phyloP scores from a whole-genome alignment of 2,888 invertebrate genomes.

The Parasteatoda lunata region DNA sequence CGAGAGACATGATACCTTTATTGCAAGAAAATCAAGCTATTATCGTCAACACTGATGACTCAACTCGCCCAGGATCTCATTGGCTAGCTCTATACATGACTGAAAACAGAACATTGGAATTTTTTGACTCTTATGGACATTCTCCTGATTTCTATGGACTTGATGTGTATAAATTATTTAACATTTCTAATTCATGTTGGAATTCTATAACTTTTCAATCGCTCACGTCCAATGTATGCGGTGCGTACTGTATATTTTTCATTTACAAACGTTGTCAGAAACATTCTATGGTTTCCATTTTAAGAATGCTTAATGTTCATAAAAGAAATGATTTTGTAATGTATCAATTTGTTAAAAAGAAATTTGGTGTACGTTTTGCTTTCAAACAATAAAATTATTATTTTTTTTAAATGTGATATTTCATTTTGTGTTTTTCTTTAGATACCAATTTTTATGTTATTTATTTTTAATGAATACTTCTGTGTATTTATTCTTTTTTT shows the following conservation, averaged over 20 bases:
- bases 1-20: slow-evolving; percentile 23
- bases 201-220: slow-evolving; percentile 4
- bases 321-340: slow-evolving; percentile 24
- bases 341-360: slow-evolving; percentile 46
- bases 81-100: slow-evolving; percentile 51
- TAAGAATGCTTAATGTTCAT: neutral
- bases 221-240: slow-evolving; percentile 33
- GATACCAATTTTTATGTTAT: too few relatives aligned
- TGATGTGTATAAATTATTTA: neutral
- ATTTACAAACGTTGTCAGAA: neutral
- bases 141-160: slow-evolving; percentile 19
- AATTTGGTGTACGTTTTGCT: slow-evolving; percentile 21
- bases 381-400: too few relatives aligned
- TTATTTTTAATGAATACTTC: too few relatives aligned
- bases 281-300: slow-evolving; percentile 3
- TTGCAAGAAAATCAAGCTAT: too few relatives aligned
- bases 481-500: too few relatives aligned
- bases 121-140: slow-evolving; percentile 55
- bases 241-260: slow-evolving; percentile 37
- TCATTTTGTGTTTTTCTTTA: neutral
- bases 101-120: slow-evolving; percentile 12
- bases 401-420: neutral
- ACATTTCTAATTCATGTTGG: neutral
- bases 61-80: slow-evolving; percentile 31
- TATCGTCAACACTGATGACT: too few relatives aligned